Base-by-base conservation (phyloP, 2,113 vertebrate species). In the Cyprinodon variegatus region DNA sequence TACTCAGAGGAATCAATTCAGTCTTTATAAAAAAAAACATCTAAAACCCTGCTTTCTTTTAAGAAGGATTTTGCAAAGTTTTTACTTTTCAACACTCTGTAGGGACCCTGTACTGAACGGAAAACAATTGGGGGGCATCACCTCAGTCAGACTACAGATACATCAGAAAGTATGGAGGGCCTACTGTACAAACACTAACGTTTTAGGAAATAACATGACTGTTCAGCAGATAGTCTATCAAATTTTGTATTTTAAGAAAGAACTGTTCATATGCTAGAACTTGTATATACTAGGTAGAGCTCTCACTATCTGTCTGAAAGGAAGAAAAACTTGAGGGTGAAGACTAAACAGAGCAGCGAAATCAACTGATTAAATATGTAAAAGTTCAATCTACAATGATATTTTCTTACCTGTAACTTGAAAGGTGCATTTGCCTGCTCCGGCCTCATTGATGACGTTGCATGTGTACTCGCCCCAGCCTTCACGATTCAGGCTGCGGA, bases 381-480 rank as follows among this genome's bases (percentile, higher is more conserved):
- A 50, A 14, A 50, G 15, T 14, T 53, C 15, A 53, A 53, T 53
- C 48, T 20, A 20, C 3, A 57, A 57, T 9, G 20, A 20, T 7
- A 53, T 53, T 6, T 14, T 15, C 17, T 89, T 91, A 99, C 98
- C 98, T 92, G 97, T 98, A 36, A 99, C 95, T 0, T 97, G 95
- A 91, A 99, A 99, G 88, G 96, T 97, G 94, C 98, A 99, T 74
- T 96, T 94, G 1, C 97, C 98, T 0, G 96, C 94, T 0, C 98
- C 98, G 0, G 97, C 98, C 86, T 99, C 98, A 4, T 99, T 99
- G 81, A 96, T 96, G 90, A 99, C 94, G 70, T 97, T 98, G 77
- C 97, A 99, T 79, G 96, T 98, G 92, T 99, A 99, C 89, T 96
- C 82, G 12, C 98, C 98, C 15, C 97, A 98, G 78, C 94, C 95